These are phyloP conservation scores for Phalera bucephala DNA, from an alignment of 2,888 invertebrate species.

Conservation along the genomic window DNA sequence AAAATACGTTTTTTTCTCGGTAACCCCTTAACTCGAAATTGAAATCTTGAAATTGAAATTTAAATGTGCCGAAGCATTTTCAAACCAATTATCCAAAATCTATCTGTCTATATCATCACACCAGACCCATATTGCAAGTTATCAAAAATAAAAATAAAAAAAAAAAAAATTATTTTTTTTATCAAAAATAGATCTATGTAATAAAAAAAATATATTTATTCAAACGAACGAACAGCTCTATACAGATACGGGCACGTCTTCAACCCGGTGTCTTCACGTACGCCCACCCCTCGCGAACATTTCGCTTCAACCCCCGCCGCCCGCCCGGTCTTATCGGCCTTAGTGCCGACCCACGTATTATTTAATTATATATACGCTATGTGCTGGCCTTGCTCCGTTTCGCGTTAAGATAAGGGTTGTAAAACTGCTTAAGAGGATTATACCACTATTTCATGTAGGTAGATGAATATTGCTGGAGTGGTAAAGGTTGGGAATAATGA, in stretches of 20 bases:
- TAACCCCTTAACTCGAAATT: too few relatives aligned
- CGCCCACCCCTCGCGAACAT: slow-evolving; percentile 59
- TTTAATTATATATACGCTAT: slow-evolving; percentile 42
- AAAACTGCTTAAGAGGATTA: slow-evolving; percentile 3
- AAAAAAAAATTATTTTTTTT: too few relatives aligned
- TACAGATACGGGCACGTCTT: slow-evolving; percentile 59
- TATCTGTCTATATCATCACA: too few relatives aligned
- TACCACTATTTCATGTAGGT: background rate
- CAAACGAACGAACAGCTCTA: slow-evolving; percentile 41
- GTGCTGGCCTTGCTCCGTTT: slow-evolving; percentile 18
- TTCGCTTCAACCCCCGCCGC: slow-evolving; percentile 47
- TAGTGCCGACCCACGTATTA: slow-evolving; percentile 47
- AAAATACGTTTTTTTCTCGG: too few relatives aligned
- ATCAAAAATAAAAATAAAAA: too few relatives aligned
- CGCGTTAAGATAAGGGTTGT: slow-evolving; percentile 1
- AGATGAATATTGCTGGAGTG: background rate
- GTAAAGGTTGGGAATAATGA: too few relatives aligned
- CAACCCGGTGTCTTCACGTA: slow-evolving; percentile 75
- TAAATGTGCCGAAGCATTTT: too few relatives aligned
- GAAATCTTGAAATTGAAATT: too few relatives aligned
- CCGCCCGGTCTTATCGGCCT: slow-evolving; percentile 68
- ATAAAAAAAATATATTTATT: too few relatives aligned
- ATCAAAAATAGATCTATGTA: too few relatives aligned
- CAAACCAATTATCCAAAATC: too few relatives aligned
- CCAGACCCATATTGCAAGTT: too few relatives aligned